Conservation (phyloP, 2,888 invertebrate species). For the Ormyrus nitidulus region DNA sequence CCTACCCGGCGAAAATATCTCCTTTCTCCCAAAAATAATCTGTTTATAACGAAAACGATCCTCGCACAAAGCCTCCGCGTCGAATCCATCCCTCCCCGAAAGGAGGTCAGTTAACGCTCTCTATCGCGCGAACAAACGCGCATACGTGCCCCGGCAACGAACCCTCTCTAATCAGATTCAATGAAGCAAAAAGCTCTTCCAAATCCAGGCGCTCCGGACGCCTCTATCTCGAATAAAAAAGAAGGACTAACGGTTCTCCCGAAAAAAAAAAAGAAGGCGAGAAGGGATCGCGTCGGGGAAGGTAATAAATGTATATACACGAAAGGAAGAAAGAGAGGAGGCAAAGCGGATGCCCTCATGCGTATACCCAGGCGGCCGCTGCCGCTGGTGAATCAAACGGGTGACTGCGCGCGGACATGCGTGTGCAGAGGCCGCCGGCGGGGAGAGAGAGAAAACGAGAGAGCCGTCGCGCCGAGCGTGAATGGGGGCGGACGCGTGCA, state of each 20-base stretch:
- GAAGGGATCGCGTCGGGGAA: not conserved
- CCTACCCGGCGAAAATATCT: too few relatives aligned
- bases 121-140: slow-evolving; percentile 10
- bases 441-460: not conserved
- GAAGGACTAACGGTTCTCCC: slow-evolving; percentile 23
- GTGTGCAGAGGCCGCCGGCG: not conserved
- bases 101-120: slow-evolving; percentile 1
- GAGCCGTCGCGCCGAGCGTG: slow-evolving; percentile 1
- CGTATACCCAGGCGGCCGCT: slow-evolving; percentile 10
- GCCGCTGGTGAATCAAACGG: slow-evolving; percentile 15
- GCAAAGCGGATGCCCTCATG: slow-evolving; percentile 32
- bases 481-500: slow-evolving; percentile 45
- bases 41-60: too few relatives aligned
- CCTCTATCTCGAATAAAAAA: not conserved
- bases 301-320: not conserved
- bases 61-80: too few relatives aligned
- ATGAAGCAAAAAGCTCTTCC: not conserved
- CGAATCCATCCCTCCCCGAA: too few relatives aligned
- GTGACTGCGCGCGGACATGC: slow-evolving; percentile 9
- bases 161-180: slow-evolving; percentile 23
- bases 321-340: slow-evolving; percentile 23
- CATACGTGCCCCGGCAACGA: slow-evolving; percentile 32
- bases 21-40: too few relatives aligned
- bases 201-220: slow-evolving; percentile 23
- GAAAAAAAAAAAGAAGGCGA: not conserved